Conservation (phyloP, 2,797 vertebrate species). For the Cyprinodon diabolis region DNA sequence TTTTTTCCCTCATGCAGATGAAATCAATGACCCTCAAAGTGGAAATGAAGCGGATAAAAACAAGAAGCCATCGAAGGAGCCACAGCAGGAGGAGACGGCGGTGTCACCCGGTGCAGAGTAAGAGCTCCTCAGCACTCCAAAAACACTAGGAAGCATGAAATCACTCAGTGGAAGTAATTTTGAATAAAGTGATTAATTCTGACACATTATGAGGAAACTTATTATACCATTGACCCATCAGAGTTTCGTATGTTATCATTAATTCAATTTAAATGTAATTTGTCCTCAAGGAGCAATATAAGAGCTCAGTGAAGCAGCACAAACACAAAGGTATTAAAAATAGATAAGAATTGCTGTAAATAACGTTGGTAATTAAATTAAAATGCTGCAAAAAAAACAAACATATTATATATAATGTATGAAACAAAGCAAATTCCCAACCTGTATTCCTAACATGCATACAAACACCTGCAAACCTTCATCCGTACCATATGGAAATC, state of each 20-base stretch:
- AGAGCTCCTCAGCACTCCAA: conserved; percentile 29
- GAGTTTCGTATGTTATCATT: not conserved
- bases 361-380: too few species aligned
- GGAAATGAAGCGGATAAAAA: conserved; percentile 29
- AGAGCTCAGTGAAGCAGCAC: too few species aligned
- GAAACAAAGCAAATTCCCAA: too few species aligned
- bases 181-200: not conserved
- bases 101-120: conserved; percentile 71
- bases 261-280: too few species aligned
- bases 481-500: too few species aligned
- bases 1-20: conserved; percentile 39
- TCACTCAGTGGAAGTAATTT: not conserved
- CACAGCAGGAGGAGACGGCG: conserved; percentile 41
- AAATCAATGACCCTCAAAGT: conserved; percentile 41
- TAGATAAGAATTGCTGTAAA: too few species aligned
- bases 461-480: too few species aligned
- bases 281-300: too few species aligned
- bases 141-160: not conserved
- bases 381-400: too few species aligned
- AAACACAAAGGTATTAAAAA: too few species aligned
- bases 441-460: too few species aligned
- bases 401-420: too few species aligned
- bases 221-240: not conserved
- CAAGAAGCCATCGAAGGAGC: conserved; percentile 42
- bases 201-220: not conserved